Percentiles rank a stretch among this genome's conserved stretches.
Conservation (phyloP, 64 coral and sea anemone genomes). For the Trachythela sp. region DNA sequence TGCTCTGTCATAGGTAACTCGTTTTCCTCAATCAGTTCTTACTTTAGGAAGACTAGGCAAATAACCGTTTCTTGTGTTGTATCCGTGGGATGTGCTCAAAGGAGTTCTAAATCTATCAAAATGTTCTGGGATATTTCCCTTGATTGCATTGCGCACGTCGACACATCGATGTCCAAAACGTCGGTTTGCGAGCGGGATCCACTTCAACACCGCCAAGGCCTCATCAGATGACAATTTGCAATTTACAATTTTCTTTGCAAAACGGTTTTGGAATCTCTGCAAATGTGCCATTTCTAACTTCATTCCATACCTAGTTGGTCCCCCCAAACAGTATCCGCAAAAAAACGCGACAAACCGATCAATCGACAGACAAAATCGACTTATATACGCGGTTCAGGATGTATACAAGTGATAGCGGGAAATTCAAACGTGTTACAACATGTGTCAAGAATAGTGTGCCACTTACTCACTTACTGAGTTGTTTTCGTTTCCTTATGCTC, state of each 20-base stretch:
- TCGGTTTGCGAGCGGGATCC: conserved; percentile 12
- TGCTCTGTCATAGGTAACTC: not conserved
- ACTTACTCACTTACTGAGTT: too few relatives aligned
- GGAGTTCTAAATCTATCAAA: conserved; percentile 27
- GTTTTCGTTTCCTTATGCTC: too few relatives aligned
- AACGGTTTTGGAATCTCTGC: conserved; percentile 41
- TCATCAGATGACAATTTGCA: conserved; percentile 6
- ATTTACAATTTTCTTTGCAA: conserved; percentile 32
- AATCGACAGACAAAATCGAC: too few relatives aligned
- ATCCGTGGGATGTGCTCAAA: conserved; percentile 9
- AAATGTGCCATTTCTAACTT: conserved; percentile 37
- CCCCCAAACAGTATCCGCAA: conserved; percentile 22
- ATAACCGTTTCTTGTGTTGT: conserved; percentile 34
- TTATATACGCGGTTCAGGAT: too few relatives aligned
- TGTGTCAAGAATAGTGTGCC: too few relatives aligned
- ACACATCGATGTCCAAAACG: conserved; percentile 3
- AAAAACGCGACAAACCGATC: too few relatives aligned
- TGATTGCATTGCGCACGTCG: conserved; percentile 26
- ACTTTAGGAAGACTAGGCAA: not conserved
- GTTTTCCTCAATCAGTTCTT: not conserved
- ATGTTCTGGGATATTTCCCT: conserved; percentile 38
- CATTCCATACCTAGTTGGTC: conserved; percentile 31
- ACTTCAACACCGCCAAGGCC: conserved; percentile 28
- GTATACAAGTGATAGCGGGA: too few relatives aligned
- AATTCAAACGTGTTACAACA: too few relatives aligned